These are phyloP conservation scores for Meriones unguiculatus DNA, from an alignment of 2,113 vertebrate genomes.

Conservation along the genomic window DNA sequence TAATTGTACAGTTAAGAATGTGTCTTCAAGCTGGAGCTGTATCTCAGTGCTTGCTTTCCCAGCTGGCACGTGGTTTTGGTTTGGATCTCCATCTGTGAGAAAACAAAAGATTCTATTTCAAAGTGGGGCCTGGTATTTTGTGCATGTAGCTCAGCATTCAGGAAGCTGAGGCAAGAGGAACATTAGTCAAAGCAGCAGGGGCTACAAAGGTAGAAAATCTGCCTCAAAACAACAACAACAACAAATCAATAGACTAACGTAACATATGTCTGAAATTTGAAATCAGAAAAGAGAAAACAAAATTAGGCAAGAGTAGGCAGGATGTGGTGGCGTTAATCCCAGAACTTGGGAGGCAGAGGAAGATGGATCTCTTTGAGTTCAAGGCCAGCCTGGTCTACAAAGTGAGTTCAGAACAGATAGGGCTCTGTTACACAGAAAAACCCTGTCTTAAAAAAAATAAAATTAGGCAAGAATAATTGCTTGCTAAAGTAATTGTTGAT, in stretches of 20 bases:
- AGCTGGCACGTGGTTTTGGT: too few species aligned
- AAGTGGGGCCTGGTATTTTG: background rate
- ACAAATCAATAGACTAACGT: background rate
- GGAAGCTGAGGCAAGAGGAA: background rate
- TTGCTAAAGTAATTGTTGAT: background rate
- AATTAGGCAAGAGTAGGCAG: background rate
- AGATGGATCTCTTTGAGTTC: too few species aligned
- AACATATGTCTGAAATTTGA: background rate
- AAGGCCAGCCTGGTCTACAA: too few species aligned
- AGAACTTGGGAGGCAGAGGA: too few species aligned
- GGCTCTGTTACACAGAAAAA: too few species aligned
- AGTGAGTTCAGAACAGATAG: too few species aligned
- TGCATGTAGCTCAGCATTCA: background rate
- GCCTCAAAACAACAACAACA: background rate
- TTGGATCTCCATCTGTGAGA: background rate
- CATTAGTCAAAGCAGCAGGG: background rate
- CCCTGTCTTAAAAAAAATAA: background rate
- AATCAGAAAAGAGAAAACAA: background rate
- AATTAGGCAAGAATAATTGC: background rate
- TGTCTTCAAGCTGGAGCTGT: background rate
- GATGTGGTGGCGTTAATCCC: too few species aligned
- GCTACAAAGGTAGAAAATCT: background rate
- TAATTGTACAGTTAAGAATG: conserved; percentile 2
- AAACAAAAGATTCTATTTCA: background rate
- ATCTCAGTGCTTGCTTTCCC: background rate